Conservation (phyloP, 2,113 vertebrate genomes). For the Scolopax mira region DNA sequence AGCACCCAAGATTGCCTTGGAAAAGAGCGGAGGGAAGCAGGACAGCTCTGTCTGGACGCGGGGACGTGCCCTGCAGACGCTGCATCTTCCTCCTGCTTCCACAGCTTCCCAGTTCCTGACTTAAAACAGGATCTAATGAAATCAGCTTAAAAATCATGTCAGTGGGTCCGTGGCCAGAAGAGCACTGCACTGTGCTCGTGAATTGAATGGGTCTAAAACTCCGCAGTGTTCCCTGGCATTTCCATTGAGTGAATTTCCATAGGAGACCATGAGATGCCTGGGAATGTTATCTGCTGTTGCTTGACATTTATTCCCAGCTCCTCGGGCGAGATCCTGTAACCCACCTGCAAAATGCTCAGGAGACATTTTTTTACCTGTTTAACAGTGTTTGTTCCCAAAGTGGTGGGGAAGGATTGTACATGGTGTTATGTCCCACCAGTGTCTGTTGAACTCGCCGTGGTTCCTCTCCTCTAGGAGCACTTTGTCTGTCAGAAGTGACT, state of each 20-base stretch:
- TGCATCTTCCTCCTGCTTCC: neutral
- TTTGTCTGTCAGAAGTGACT: neutral
- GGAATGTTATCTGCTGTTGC: fast-evolving
- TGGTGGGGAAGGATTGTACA: fast-evolving
- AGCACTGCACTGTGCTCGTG: neutral
- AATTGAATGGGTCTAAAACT: neutral
- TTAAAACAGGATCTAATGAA: neutral
- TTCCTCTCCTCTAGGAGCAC: neutral
- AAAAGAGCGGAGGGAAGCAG: neutral
- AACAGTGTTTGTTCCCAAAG: fast-evolving
- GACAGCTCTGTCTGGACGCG: neutral
- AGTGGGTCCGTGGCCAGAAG: neutral
- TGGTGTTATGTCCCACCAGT: neutral
- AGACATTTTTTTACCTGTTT: too few relatives aligned
- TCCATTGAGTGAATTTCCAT: fast-evolving
- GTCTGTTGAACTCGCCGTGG: fast-evolving
- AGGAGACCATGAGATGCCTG: neutral
- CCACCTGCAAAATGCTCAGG: neutral
- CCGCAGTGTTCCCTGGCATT: fast-evolving
- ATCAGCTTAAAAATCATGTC: neutral
- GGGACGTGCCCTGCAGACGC: neutral
- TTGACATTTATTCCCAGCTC: neutral
- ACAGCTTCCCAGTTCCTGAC: neutral
- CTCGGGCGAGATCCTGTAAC: too few relatives aligned
- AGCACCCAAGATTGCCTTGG: neutral